Conservation (phyloP, 2,888 invertebrate species). For the Rambutsinella grinnellia region DNA sequence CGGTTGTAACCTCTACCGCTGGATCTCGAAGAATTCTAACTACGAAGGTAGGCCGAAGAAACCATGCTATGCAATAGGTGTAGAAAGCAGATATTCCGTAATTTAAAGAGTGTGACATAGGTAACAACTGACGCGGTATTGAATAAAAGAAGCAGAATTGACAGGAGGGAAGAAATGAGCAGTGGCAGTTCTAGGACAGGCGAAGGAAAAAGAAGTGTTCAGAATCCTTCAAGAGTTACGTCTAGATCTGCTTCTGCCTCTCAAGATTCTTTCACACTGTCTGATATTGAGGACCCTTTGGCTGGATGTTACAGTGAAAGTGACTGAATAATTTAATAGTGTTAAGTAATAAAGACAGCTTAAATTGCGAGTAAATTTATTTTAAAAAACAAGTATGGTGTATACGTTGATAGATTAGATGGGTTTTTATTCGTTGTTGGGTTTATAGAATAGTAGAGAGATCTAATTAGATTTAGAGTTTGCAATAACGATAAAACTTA, state of each 20-base stretch:
- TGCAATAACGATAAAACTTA: no score
- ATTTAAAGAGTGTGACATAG: slow-evolving; percentile 44
- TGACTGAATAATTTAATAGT: slow-evolving; percentile 18
- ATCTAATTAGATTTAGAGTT: no score
- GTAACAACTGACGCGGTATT: slow-evolving; percentile 36
- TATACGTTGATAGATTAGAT: no score
- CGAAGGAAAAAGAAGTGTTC: not conserved
- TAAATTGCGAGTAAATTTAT: no score
- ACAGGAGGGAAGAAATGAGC: slow-evolving; percentile 21
- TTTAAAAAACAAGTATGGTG: no score
- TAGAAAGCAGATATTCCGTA: slow-evolving; percentile 23
- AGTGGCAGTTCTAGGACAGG: not conserved
- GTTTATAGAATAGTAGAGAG: no score
- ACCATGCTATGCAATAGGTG: slow-evolving; percentile 4
- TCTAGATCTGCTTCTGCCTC: slow-evolving; percentile 21
- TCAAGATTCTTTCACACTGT: slow-evolving; percentile 33
- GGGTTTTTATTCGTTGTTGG: no score
- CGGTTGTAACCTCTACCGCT: slow-evolving; percentile 28
- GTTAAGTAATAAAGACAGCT: no score
- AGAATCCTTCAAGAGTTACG: slow-evolving; percentile 3
- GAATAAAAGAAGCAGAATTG: slow-evolving; percentile 27
- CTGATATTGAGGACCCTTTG: slow-evolving; percentile 54
- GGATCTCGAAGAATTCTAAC: slow-evolving; percentile 12
- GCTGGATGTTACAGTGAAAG: slow-evolving; percentile 47
- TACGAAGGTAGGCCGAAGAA: slow-evolving; percentile 47